Evolutionary conservation across 2,797 vertebrate species (phyloP), one percentile per base, ranked within the genome.

Genomic region (Sparus aurata): DNA sequence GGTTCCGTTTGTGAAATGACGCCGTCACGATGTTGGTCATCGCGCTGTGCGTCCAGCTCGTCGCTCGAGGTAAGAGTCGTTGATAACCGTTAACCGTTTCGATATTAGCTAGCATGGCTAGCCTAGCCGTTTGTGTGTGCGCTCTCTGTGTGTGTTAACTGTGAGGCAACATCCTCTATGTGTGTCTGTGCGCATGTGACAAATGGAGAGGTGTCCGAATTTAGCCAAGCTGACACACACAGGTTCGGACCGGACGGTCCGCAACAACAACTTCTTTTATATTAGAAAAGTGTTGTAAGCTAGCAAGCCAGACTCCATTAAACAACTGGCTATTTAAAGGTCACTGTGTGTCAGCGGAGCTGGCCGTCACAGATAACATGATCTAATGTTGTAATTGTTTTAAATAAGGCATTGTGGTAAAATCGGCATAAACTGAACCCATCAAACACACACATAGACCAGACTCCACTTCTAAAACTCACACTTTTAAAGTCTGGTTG

Each of bases 51-150:
- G 0, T 58, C 34, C 67, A 45, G 0, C 5, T 46, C 17, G 4
- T 67, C 45, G 60, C 20, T 16, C 62, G 41, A 67, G 83, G 83
- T 85, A 58, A 27, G 27, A 27, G 27, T 3, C 27, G 27, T 27
- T 27, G 27, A 27, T 27, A 27, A 27, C 27, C 25, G 25, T 27
- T 27, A 27, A 27, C 25, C 27, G 27, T 27, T 30, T 68, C 11
- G 16, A 8, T n/a, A 54, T 64, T 5, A 45, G 58, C 58, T 60
- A 22, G 1, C 15, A 15, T 12, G 7, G 13, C 1, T 12, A 53
- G 2, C 27, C 55, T 3, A 30, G 55, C 55, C 18, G 54, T 25
- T 0, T 6, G 59, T 12, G 41, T 45, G 20, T 5, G 58, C 4
- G 17, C 54, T 34, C 30, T 34, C 30, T 34, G 30, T 34, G 30